These are phyloP conservation scores for Micropterix aruncella DNA, from an alignment of 2,888 invertebrate genomes.

Conservation along the genomic window DNA sequence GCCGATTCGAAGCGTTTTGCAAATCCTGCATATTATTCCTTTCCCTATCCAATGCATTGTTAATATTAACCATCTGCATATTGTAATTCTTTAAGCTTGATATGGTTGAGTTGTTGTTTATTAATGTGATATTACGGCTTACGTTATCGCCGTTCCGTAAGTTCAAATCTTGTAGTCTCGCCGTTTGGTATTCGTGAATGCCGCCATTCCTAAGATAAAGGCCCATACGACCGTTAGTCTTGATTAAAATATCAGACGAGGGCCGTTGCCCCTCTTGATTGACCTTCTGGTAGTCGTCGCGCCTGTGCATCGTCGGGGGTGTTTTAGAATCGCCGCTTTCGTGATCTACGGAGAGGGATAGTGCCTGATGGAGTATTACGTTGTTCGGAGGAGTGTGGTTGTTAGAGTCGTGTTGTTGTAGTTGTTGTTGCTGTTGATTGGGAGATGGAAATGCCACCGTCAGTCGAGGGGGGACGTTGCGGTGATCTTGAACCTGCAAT, in stretches of 20 bases:
- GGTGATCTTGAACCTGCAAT: slow-evolving; percentile 1
- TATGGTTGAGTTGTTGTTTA: background rate
- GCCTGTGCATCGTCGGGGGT: background rate
- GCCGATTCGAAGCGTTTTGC: background rate
- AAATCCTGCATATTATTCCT: background rate
- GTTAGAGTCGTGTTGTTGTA: slow-evolving; percentile 8
- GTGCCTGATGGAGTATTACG: slow-evolving; percentile 29
- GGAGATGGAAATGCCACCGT: slow-evolving; percentile 12
- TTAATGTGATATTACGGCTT: background rate
- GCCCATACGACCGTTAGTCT: background rate
- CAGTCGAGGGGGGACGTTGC: slow-evolving; percentile 6
- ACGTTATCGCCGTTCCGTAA: background rate
- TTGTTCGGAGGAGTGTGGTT: slow-evolving; percentile 14
- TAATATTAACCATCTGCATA: background rate
- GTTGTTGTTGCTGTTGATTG: slow-evolving; percentile 11
- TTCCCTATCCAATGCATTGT: background rate
- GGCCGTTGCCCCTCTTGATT: background rate
- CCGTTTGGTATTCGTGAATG: slow-evolving; percentile 19
- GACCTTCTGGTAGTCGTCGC: background rate
- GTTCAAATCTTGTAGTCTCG: background rate
- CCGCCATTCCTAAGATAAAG: slow-evolving; percentile 25
- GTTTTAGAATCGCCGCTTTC: slow-evolving; percentile 13
- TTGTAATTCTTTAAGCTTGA: background rate
- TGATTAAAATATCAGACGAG: background rate
- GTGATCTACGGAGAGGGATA: slow-evolving; percentile 23